These are phyloP conservation scores for Macrotus californicus DNA, from an alignment of 2,113 vertebrate genomes.

Conservation along the genomic window DNA sequence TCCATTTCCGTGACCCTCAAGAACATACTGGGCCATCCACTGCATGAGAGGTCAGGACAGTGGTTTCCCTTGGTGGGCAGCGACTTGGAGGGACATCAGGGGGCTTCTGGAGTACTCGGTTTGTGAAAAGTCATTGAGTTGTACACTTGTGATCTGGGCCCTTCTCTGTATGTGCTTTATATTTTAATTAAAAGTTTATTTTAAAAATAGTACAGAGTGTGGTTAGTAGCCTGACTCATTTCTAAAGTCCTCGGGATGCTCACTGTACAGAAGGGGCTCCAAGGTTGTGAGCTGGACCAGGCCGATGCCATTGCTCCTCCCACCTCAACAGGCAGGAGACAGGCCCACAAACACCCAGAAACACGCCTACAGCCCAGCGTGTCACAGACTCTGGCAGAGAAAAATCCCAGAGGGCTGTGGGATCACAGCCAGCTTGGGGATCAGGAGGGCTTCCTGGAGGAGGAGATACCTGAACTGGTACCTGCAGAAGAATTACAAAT, in stretches of 20 bases:
- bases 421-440: not conserved
- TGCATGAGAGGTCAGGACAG: not conserved
- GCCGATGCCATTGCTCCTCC: too few species aligned
- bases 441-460: not conserved
- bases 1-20: fast-evolving
- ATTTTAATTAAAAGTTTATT: not conserved
- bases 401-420: not conserved
- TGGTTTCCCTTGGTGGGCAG: not conserved
- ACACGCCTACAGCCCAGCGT: fast-evolving
- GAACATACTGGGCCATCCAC: fast-evolving
- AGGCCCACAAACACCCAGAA: not conserved
- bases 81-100: not conserved
- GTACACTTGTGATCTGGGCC: not conserved
- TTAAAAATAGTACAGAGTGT: not conserved
- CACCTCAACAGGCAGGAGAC: not conserved
- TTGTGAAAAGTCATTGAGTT: not conserved
- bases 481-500: not conserved
- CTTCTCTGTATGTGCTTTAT: not conserved
- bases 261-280: not conserved
- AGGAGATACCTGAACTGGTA: not conserved
- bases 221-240: not conserved
- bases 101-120: not conserved
- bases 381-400: not conserved
- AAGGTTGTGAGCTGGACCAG: not conserved
- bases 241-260: not conserved